Conservation (phyloP, 2,797 vertebrate genomes). For the Spinibarbus caldwelli region DNA sequence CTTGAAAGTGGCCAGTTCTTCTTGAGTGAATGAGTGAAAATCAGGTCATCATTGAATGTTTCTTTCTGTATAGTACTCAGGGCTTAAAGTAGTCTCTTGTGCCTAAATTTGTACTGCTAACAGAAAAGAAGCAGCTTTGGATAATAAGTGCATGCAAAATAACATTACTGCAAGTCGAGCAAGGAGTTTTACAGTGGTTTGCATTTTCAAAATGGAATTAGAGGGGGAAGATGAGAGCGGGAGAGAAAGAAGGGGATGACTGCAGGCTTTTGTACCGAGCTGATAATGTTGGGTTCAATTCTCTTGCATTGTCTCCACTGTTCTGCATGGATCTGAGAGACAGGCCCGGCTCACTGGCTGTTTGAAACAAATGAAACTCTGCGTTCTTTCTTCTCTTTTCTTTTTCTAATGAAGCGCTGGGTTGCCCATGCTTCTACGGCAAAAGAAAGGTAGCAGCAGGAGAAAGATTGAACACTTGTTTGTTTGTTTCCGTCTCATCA, state of each 20-base stretch:
- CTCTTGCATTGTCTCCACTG: conserved; percentile 32
- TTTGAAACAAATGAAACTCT: conserved; percentile 35
- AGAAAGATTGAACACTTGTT: conserved; percentile 31
- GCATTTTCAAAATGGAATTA: conserved; percentile 44
- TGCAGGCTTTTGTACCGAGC: conserved; percentile 38
- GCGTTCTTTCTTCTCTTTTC: neutral
- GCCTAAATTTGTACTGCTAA: conserved; percentile 10
- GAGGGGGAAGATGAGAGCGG: conserved; percentile 22
- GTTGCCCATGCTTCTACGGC: neutral
- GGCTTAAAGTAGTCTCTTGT: conserved; percentile 17
- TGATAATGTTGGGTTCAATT: conserved; percentile 45
- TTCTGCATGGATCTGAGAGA: conserved; percentile 32
- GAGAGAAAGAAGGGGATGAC: conserved; percentile 22
- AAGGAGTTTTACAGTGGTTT: conserved; percentile 29
- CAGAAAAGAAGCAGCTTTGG: neutral
- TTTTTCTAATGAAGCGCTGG: neutral
- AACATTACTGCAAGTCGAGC: conserved; percentile 18
- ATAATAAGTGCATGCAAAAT: conserved; percentile 21
- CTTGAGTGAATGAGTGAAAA: neutral
- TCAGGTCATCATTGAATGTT: neutral
- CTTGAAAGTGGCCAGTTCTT: conserved; percentile 2
- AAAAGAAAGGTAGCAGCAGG: conserved; percentile 13
- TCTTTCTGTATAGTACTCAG: conserved; percentile 12
- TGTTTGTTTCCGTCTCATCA: conserved; percentile 41
- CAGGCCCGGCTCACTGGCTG: neutral